These are phyloP conservation scores for Ceratotherium simum DNA, from an alignment of 2,113 vertebrate genomes.

Conservation along the genomic window DNA sequence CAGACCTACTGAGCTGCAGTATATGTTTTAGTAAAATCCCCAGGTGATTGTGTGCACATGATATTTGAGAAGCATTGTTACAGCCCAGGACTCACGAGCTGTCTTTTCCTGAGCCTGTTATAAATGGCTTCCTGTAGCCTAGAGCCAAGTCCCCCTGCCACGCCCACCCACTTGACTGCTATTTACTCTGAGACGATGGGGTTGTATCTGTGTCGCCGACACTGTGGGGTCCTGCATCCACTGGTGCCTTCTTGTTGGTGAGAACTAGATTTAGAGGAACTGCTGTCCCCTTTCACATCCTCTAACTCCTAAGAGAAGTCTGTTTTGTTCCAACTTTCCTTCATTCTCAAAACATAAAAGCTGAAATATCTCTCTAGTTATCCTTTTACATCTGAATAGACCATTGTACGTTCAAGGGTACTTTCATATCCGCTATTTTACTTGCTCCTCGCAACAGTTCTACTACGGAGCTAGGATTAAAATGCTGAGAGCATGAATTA, in stretches of 20 bases:
- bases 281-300: not conserved
- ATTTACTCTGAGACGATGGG: not conserved
- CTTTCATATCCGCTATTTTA: not conserved
- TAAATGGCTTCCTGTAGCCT: not conserved
- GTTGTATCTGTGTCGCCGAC: not conserved
- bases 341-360: constrained; percentile 12
- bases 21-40: not conserved
- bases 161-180: not conserved
- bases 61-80: not conserved
- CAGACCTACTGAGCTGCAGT: not conserved
- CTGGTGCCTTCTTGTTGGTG: not conserved
- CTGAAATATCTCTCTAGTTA: not conserved
- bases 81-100: not conserved
- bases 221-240: no score
- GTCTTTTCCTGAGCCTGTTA: not conserved
- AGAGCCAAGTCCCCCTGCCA: not conserved
- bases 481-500: not conserved
- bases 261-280: constrained; percentile 17
- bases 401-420: not conserved
- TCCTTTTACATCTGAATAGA: not conserved
- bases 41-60: not conserved
- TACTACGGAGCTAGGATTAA: not conserved
- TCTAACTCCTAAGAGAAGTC: constrained; percentile 9
- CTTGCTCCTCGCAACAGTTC: not conserved
- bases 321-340: constrained; percentile 34